Conservation (phyloP, 2,113 vertebrate species). For the Dipodomys ordii region DNA sequence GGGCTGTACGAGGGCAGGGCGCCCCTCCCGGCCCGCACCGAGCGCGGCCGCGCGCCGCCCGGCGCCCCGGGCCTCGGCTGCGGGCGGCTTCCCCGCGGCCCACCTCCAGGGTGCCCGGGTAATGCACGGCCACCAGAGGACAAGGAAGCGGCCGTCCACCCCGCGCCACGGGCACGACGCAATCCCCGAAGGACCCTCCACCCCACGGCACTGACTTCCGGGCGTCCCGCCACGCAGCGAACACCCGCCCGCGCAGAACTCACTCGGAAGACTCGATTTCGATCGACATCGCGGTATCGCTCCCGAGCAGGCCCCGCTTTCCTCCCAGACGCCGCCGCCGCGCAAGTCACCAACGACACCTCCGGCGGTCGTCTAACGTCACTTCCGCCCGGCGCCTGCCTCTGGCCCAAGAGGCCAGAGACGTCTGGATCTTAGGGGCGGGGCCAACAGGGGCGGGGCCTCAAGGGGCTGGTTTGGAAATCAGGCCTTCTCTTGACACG, state of each 20-base stretch:
- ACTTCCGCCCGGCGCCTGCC: slow-evolving; percentile 27
- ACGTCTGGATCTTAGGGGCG: rapidly evolving
- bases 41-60: no score
- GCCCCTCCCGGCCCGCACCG: no score
- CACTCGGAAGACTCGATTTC: slow-evolving; percentile 89
- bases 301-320: rapidly evolving
- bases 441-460: not conserved
- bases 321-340: not conserved
- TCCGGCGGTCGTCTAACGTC: slow-evolving; percentile 21
- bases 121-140: not conserved
- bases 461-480: not conserved
- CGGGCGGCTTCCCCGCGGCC: not conserved
- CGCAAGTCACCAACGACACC: not conserved
- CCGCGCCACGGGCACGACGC: not conserved
- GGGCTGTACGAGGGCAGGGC: no score
- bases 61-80: no score
- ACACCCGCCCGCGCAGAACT: not conserved
- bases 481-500: not conserved
- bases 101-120: not conserved
- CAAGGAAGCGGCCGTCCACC: not conserved
- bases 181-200: not conserved
- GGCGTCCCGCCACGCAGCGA: not conserved
- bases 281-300: slow-evolving; percentile 82
- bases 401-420: rapidly evolving
- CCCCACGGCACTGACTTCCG: not conserved